Evolutionary conservation across 2,888 invertebrate genomes (phyloP).

Genomic region (Lithophane socia): DNA sequence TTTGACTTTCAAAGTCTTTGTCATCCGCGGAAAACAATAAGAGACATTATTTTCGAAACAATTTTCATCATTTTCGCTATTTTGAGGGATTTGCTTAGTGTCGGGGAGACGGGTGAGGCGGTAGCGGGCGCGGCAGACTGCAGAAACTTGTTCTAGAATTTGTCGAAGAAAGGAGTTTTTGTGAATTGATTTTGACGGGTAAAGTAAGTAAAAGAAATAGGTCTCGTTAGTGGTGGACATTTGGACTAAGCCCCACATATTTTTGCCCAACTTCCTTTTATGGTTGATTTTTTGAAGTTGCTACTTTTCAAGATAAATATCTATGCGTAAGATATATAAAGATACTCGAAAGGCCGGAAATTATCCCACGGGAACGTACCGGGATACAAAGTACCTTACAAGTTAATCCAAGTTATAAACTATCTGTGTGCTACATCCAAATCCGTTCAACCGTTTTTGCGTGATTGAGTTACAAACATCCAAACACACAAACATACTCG

Average conservation of each 20-base stretch:
- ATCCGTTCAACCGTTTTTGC: too few species aligned
- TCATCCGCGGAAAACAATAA: constrained; percentile 68
- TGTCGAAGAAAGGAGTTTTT: background rate
- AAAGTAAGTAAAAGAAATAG: constrained; percentile 4
- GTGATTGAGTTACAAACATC: too few species aligned
- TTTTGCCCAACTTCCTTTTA: background rate
- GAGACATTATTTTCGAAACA: constrained; percentile 74
- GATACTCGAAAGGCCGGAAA: too few species aligned
- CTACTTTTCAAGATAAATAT: background rate
- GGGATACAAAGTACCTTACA: too few species aligned
- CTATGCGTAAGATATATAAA: background rate
- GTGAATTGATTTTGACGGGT: constrained; percentile 19
- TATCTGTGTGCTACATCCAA: too few species aligned
- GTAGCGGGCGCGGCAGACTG: background rate
- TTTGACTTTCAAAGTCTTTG: constrained; percentile 66
- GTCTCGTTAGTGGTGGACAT: background rate
- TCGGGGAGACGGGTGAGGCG: constrained; percentile 32
- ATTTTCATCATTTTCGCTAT: constrained; percentile 74
- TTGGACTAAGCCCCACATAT: background rate
- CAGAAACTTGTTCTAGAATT: background rate
- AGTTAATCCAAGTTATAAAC: too few species aligned
- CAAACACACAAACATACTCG: too few species aligned
- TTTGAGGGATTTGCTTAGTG: constrained; percentile 75
- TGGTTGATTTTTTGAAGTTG: background rate
- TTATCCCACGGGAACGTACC: too few species aligned